Evolutionary conservation across 2,888 invertebrate species (phyloP), one percentile per base, ranked within the genome.

Genomic region (Monopis laevigella): DNA sequence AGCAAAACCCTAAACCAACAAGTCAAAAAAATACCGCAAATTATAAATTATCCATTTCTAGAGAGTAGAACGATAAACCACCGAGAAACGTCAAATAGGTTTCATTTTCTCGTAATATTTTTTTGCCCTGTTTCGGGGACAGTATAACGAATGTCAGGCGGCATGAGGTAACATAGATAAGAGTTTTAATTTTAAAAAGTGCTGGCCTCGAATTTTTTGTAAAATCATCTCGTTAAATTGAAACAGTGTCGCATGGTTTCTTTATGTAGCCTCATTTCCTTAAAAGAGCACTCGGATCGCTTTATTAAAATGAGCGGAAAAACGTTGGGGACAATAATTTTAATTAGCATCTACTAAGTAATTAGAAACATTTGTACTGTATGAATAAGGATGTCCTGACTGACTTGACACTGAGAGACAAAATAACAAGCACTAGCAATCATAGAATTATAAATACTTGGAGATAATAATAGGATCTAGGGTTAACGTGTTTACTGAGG

Each of bases 181-280:
- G 36, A 40, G 18, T 42, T 53, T 57, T 53, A 57, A 63, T 64
- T 64, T 62, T 51, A 53, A 57, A 59, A 62, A 58, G 53, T 56
- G 56, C 55, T 45, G 40, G 45, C 40, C 27, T 43, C 45, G 56
- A 57, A 53, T 36, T 36, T 36, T 43, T 40, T 41, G 26, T 35
- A 30, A 41, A 39, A 48, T 59, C 48, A 49, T 51, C 46, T 47
- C 50, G 46, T 47, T 49, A 46, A 48, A 51, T 47, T 57, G 48
- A 55, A 53, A 36, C 35, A 36, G 14, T 40, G 17, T 39, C 30
- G 34, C 41, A 38, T 38, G 30, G 42, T 44, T 45, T 34, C 41
- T 43, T 28, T 30, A 40, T 26, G 39, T 21, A 29, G 29, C 42
- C 43, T 27, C 30, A 43, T 46, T 45, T 45, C 42, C 36, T 36